These are phyloP conservation scores for Calonectris borealis DNA, from an alignment of 2,113 vertebrate species.

Conservation along the genomic window DNA sequence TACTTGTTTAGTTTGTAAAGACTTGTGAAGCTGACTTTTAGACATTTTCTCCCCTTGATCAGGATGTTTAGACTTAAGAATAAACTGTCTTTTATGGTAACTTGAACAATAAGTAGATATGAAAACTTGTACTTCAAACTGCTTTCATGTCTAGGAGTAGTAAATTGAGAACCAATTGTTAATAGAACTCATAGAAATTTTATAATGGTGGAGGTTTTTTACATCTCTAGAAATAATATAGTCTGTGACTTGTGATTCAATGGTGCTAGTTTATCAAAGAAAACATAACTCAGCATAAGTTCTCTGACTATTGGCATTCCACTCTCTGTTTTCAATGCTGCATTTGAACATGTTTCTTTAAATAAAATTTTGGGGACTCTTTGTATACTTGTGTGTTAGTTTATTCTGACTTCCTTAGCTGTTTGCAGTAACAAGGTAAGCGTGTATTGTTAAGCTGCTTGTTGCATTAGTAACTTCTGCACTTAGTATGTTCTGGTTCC, in stretches of 20 bases:
- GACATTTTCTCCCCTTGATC: background rate
- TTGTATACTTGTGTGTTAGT: background rate
- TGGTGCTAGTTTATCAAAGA: slow-evolving; percentile 68
- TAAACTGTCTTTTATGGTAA: slow-evolving; percentile 28
- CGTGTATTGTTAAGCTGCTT: background rate
- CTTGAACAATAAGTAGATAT: slow-evolving; percentile 32
- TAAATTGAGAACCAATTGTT: slow-evolving; percentile 55
- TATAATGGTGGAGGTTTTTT: slow-evolving; percentile 62
- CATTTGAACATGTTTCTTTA: slow-evolving; percentile 60
- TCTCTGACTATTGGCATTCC: slow-evolving; percentile 2
- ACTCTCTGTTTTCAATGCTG: slow-evolving; percentile 42
- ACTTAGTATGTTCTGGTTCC: background rate
- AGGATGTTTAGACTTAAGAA: slow-evolving; percentile 9
- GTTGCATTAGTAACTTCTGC: background rate
- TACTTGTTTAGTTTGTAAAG: slow-evolving; percentile 53
- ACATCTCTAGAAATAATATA: slow-evolving; percentile 41
- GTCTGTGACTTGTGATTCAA: slow-evolving; percentile 57
- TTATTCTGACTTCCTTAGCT: background rate
- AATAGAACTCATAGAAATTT: slow-evolving; percentile 55
- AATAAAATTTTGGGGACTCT: slow-evolving; percentile 74
- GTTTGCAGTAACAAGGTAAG: background rate
- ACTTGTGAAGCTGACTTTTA: slow-evolving; percentile 40
- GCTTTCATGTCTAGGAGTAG: slow-evolving; percentile 40
- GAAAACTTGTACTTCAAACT: slow-evolving; percentile 45
- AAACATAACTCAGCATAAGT: background rate